Evolutionary conservation across 2,113 vertebrate species (phyloP).

Genomic region (Mugil cephalus): DNA sequence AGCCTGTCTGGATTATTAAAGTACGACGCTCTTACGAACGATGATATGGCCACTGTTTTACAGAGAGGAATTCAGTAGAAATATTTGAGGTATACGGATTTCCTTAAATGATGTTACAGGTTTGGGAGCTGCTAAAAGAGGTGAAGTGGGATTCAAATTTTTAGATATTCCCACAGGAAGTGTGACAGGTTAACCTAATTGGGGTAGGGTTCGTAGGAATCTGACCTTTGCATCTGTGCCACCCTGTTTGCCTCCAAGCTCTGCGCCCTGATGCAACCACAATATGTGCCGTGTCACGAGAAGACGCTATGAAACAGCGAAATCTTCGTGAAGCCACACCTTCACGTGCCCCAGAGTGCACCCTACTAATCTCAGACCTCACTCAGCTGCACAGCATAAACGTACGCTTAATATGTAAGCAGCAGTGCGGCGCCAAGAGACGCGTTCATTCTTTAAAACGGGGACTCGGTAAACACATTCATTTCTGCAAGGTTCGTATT

Average conservation of each 20-base stretch:
- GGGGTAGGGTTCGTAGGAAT: constrained; percentile 16
- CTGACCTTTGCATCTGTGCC: constrained; percentile 24
- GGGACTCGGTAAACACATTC: constrained; percentile 62
- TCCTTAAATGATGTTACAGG: constrained; percentile 9
- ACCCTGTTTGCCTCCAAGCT: background rate
- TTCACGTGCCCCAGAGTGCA: constrained; percentile 32
- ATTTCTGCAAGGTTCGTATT: constrained; percentile 70
- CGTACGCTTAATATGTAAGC: constrained; percentile 15
- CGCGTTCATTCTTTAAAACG: constrained; percentile 21
- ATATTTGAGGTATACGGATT: constrained; percentile 29
- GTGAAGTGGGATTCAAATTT: constrained; percentile 21
- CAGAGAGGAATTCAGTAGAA: constrained; percentile 12
- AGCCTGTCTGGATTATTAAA: constrained; percentile 12
- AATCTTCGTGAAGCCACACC: constrained; percentile 37
- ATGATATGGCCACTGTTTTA: background rate
- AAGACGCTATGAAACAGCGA: constrained; percentile 35
- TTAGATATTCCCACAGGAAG: constrained; percentile 23
- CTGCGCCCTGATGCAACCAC: constrained; percentile 24
- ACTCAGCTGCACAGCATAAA: constrained; percentile 23
- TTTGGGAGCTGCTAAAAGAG: constrained; percentile 29
- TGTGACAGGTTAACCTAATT: constrained; percentile 40
- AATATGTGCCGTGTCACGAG: constrained; percentile 69
- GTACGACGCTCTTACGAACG: background rate
- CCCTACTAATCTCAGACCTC: constrained; percentile 25
- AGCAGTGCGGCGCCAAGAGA: constrained; percentile 38